phyloP scores from a whole-genome alignment of 2,888 invertebrate genomes.

The Drosophila heteroneura region DNA sequence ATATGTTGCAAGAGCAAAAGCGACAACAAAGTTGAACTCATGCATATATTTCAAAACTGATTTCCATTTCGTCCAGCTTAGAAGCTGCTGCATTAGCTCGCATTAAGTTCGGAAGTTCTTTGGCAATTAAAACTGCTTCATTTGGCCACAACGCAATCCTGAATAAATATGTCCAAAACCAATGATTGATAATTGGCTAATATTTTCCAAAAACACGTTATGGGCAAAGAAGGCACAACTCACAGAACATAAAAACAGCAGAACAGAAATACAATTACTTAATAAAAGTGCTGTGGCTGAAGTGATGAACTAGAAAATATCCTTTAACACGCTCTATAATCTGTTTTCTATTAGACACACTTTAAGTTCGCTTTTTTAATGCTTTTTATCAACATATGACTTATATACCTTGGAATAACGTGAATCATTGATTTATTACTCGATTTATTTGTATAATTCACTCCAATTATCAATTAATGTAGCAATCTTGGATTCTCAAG shows the following conservation, averaged over 20 bases:
- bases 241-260: slow-evolving; percentile 9
- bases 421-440: background rate
- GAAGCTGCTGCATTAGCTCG: background rate
- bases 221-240: slow-evolving; percentile 1
- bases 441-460: background rate
- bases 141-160: slow-evolving; percentile 3
- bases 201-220: slow-evolving; percentile 25
- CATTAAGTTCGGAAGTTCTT: background rate
- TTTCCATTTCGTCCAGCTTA: slow-evolving; percentile 21
- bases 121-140: background rate
- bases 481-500: background rate
- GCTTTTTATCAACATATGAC: background rate
- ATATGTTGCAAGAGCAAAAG: slow-evolving; percentile 22
- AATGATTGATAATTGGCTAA: slow-evolving; percentile 43
- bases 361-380: background rate
- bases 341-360: background rate
- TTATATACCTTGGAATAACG: background rate
- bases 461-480: no score
- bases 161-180: slow-evolving; percentile 22
- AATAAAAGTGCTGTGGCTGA: background rate
- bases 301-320: background rate
- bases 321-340: background rate
- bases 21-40: slow-evolving; percentile 49
- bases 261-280: background rate
- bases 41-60: slow-evolving; percentile 32